Base-by-base conservation (phyloP, 2,113 vertebrate genomes). In the Oncorhynchus mykiss region DNA sequence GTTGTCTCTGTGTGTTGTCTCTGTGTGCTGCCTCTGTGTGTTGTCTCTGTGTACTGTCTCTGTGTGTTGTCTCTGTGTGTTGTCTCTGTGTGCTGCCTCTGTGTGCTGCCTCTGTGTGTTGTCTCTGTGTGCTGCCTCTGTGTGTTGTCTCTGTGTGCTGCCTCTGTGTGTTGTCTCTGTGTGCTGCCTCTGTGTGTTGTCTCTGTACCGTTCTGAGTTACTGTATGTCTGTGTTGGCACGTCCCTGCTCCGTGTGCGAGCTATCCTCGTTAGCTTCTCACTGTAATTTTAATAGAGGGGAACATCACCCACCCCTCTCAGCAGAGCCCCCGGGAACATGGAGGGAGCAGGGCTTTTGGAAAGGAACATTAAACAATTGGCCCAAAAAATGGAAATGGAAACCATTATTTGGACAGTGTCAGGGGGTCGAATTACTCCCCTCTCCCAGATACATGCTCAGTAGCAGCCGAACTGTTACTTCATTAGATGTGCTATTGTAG, bases 381-480 rank as follows among this genome's bases (percentile, higher is more conserved):
- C 87, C 80, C 22, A 84, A 84, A 88, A 84, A 90, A 89, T 87
- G 89, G 88, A 86, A 84, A 80, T 82, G 86, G 85, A 65, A 86
- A 85, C 82, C 82, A 83, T 45, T 45, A 45, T 85, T 86, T 80
- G 85, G 86, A 85, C 77, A 45, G 78, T 89, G 90, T 91, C 88
- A 88, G 74, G 75, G 16, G 92, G 89, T 90, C 76, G 51, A 85
- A 91, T 93, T 91, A 89, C 71, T 88, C 71, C 77, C 27, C 67
- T 84, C 60, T 91, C 87, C 90, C 90, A 86, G 84, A 90, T 86
- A 88, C 76, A 87, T 83, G 11, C 39, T 45, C 39, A 85, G 59
- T 62, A 48, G 71, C 78, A 66, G 74, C 81, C 85, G 84, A 82
- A 72, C 75, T 62, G 75, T 91, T 78, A 76, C 85, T 81, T 85